Base-by-base conservation (phyloP, 2,797 vertebrate species). In the Danio albolineatus region DNA sequence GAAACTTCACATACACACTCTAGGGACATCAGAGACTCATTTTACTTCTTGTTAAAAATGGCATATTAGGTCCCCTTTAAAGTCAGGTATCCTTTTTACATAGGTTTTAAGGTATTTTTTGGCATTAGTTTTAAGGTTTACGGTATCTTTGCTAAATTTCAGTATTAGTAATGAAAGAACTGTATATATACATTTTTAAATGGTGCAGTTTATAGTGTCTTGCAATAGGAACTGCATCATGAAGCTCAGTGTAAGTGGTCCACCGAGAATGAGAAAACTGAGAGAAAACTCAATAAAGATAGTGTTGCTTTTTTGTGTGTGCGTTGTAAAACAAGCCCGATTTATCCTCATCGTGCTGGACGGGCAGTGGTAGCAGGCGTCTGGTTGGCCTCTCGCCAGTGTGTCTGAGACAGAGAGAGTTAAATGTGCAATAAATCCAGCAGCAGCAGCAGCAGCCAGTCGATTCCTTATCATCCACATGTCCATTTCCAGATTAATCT, bases 381-480 rank as follows among this genome's bases (percentile, higher is more conserved):
- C 36, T 54, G 73, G 5, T 41, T 76, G 60, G 46, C 73, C 59
- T 46, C 36, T 56, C n/a, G 49, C 39, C 61, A 65, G 49, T 36
- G 36, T 16, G 13, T 51, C 36, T 76, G 48, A 72, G 17, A 19
- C 28, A 66, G 39, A 71, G 21, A 38, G 19, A 76, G 44, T 62
- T 76, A 54, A 76, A 76, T 76, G 53, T 56, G 44, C 70, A 49
- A 49, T 73, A 82, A 78, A 82, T 60, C 53, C 53, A 60, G 13
- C 54, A 59, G 59, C 28, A 28, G 28, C 28, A 28, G 28, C 69
- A 48, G 41, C 16, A 61, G 71, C 48, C 75, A 79, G 72, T 65
- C 43, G 61, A 79, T 71, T 57, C 77, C 44, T 60, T 49, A 76
- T 75, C 54, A 60, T 67, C 66, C 65, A 78, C n/a, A 61, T 51